Evolutionary conservation across 2,888 invertebrate species (phyloP), one percentile per base, ranked within the genome.

Genomic region (Lordiphosa andalusiaca): DNA sequence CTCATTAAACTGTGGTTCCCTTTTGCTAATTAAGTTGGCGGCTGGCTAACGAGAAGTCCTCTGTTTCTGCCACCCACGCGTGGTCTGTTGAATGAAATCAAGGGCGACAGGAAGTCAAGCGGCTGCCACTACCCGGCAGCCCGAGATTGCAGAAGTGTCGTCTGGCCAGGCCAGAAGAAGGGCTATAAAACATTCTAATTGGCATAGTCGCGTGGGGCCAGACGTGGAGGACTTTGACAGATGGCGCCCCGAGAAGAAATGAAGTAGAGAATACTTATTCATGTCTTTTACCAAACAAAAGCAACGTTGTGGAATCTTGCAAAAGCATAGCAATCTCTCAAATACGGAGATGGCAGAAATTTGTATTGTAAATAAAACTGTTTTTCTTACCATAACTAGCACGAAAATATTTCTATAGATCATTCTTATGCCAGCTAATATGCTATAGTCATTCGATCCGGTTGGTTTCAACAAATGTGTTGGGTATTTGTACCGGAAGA

Each of bases 121-220:
- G 51, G 59, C 53, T 44, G 56, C 42, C 25, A 51, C 50, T 54
- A 10, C 23, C 39, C 49, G 35, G 25, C 37, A 55, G 19, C 40
- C 35, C 35, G 50, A 41, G 39, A 30, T 39, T 53, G 30, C 42
- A 55, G 37, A 53, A 54, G 55, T 66, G 73, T 67, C 67, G 58
- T 37, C 62, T 39, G 41, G 36, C 40, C 19, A 44, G 12, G 37
- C 12, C 41, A 13, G n/a, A 13, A 13, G 19, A 13, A 36, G 46
- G 39, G 73, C 67, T 67, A 76, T 66, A 69, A 71, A 69, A 55
- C 72, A 77, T 73, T 73, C 78, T 82, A 78, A 82, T 69, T 78
- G 82, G 67, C 63, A 58, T 44, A 0, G 2, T 9, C 2, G 30
- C 30, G 30, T 30, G 30, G 30, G 30, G 30, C 30, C 30, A 30